Evolutionary conservation across 2,113 vertebrate genomes (phyloP), one percentile per base, ranked within the genome.

Genomic region (Jacana jacana): DNA sequence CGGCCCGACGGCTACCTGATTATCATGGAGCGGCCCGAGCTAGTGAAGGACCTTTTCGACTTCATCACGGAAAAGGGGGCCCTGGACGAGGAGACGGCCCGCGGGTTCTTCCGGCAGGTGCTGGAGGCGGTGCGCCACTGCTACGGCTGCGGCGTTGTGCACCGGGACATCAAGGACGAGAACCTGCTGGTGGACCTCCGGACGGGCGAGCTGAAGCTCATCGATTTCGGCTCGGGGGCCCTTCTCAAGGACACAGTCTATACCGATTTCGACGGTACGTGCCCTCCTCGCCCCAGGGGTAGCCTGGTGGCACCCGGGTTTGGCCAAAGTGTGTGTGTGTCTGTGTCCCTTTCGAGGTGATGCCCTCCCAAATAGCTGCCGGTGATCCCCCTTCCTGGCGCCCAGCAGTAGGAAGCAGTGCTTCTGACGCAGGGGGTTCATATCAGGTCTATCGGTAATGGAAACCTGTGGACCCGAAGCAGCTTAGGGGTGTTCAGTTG

Each of bases 191-290:
- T 99, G 97, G 99, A 99, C 40, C 98, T 99, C 58, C 97, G 99
- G 95, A 98, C 98, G 4, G 99, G 99, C 52, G 98, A 99, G 93
- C 98, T 99, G 73, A 99, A 99, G 97, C 99, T 99, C 77, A 99
- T 99, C 77, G 99, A 99, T 97, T 99, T 99, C 87, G 99, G 99
- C 80, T 99, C 99, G 2, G 99, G 99, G 81, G 99, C 99, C 27
- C 97, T 99, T 69, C 99, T 99, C 96, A 99, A 99, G 98, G 99
- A 99, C 98, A 99, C 99, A 0, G 99, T 99, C 69, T 99, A 99
- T 98, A 99, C 99, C 4, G 99, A 99, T 95, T 99, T 99, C 46
- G 99, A 99, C 24, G 99, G 99, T 99, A 98, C 89, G 99, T 94
- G 82, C 5, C 69, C 35, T 48, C 31, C 42, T 70, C 13, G 33